Evolutionary conservation across 2,888 invertebrate genomes (phyloP), one percentile per base, ranked within the genome.

Genomic region (Philereme vetulata): DNA sequence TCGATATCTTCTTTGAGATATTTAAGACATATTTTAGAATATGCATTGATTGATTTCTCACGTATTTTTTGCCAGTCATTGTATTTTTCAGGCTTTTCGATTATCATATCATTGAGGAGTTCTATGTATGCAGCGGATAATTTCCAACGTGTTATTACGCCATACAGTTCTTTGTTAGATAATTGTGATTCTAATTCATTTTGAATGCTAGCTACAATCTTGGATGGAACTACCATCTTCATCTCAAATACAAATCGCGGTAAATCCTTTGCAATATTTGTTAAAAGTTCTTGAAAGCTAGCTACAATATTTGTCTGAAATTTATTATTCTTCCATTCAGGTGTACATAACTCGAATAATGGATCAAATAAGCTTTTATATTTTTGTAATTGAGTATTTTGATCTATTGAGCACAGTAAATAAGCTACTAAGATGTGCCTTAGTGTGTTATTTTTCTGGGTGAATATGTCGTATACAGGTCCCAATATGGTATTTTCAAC

Each of bases 401-500:
- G 3, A 10, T 53, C 50, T 43, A 50, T 56, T 10, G 61, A 53
- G 21, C 35, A 44, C 4, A 61, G 34, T n/a, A 61, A 8, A 50
- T 56, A 50, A 10, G 40, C 36, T 35, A 50, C 21, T 5, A 61
- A 44, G 46, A 56, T 42, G 4, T 46, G 7, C n/a, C 11, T 4
- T 32, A n/a, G 1, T 11, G 6, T 21, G n/a, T n/a, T 0, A 44
- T 7, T 8, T n/a, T 49, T 0, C 4, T 44, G 35, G n/a, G 3
- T 3, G 21, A 45, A 35, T 8, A 9, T 21, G 7, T 45, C 32
- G 9, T 44, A n/a, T 33, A 51, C 9, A 8, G 54, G 43, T 32
- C 0, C 33, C n/a, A 56, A 9, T 38, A 60, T n/a, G 1, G 42
- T 42, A 4, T 44, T 47, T 60, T 60, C 60, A 32, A 60, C 55